These are phyloP conservation scores for Tillus elongatus DNA, from an alignment of 2,888 invertebrate species.

Conservation along the genomic window DNA sequence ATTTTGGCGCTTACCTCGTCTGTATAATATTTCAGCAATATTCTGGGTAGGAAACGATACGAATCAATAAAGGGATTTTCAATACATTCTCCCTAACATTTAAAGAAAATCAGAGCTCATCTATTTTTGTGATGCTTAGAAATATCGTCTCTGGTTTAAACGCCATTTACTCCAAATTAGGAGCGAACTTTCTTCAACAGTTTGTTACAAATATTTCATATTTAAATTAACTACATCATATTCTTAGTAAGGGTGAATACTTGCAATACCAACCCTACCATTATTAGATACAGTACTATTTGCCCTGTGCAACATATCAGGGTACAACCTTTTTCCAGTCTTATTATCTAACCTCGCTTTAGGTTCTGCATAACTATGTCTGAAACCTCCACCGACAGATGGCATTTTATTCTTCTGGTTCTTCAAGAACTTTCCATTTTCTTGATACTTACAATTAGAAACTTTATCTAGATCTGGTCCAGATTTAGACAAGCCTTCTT, in stretches of 20 bases:
- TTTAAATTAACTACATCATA: no score
- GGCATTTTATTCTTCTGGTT: conserved; percentile 30
- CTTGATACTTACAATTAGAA: conserved; percentile 27
- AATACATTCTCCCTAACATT: no score
- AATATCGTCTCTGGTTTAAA: no score
- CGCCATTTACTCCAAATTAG: no score
- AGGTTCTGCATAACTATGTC: conserved; percentile 62
- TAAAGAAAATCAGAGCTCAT: no score
- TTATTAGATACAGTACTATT: conserved; percentile 39
- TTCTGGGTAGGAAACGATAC: no score
- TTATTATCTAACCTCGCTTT: conserved; percentile 43
- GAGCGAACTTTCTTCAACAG: no score
- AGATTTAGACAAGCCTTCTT: conserved; percentile 37
- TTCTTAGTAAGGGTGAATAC: conserved; percentile 41
- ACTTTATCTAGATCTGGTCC: conserved; percentile 33
- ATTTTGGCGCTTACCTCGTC: no score
- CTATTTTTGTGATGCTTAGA: no score
- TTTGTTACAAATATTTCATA: no score
- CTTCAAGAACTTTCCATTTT: conserved; percentile 31
- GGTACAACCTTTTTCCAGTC: conserved; percentile 30
- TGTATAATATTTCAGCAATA: no score
- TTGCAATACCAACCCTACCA: conserved; percentile 41
- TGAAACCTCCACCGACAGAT: conserved; percentile 34
- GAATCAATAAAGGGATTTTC: no score
- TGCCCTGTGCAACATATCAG: conserved; percentile 39